Conservation (phyloP, 2,797 vertebrate genomes). For the Notamacropus eugenii region DNA sequence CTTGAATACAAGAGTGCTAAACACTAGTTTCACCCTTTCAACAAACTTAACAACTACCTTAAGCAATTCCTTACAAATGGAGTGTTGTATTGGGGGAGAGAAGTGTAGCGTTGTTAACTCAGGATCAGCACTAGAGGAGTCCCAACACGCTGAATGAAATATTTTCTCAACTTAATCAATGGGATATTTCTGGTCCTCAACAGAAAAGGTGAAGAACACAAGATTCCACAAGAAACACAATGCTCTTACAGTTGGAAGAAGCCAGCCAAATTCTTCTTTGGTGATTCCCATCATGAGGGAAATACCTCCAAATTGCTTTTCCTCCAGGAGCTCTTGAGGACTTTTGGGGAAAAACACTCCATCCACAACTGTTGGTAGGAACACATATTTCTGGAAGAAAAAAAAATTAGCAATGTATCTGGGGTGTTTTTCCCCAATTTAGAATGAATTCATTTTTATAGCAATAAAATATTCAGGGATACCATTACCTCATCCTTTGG, state of each 20-base stretch:
- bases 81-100: not conserved
- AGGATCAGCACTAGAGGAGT: not conserved
- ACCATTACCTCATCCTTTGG: not conserved
- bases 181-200: not conserved
- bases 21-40: not conserved
- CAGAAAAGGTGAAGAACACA: not conserved
- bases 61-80: not conserved
- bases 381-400: conserved; percentile 5
- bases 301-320: conserved; percentile 17
- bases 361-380: not conserved
- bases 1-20: not conserved
- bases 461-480: no score
- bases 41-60: not conserved
- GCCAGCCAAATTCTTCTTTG: conserved; percentile 46
- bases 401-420: not conserved
- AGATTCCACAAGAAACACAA: not conserved
- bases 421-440: not conserved
- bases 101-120: not conserved
- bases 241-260: conserved; percentile 44
- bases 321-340: conserved; percentile 36
- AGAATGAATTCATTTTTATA: not conserved
- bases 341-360: conserved; percentile 18
- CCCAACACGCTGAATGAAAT: not conserved
- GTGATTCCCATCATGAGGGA: conserved; percentile 21
- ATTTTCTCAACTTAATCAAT: not conserved